These are phyloP conservation scores for Natrix natrix DNA, from an alignment of 2,797 vertebrate genomes.

Conservation along the genomic window DNA sequence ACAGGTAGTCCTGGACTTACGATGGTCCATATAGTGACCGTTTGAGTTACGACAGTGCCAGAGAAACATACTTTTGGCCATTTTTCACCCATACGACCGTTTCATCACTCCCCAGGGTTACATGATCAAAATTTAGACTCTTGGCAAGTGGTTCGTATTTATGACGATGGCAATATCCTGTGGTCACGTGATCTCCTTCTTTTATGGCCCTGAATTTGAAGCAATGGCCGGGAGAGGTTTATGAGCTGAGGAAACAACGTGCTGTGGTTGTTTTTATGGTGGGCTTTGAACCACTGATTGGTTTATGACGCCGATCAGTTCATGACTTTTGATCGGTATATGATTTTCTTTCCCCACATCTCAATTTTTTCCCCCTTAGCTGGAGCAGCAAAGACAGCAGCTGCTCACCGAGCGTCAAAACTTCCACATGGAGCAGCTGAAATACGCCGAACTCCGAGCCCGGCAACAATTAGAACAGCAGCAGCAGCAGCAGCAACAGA, in stretches of 20 bases:
- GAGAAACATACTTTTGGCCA: no score
- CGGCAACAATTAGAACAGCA: conserved; percentile 96
- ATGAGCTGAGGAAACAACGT: no score
- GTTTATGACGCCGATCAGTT: neutral
- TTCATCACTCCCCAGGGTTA: no score
- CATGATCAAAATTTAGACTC: no score
- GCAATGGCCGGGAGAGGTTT: neutral
- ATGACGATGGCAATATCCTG: no score
- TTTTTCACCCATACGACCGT: no score
- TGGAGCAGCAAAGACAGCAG: conserved; percentile 97
- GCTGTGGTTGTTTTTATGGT: neutral
- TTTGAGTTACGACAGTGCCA: no score
- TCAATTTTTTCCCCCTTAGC: conserved; percentile 58
- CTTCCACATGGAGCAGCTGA: conserved; percentile 99
- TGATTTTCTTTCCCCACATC: neutral
- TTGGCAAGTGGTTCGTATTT: no score
- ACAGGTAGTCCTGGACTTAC: no score
- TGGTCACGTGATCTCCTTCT: no score
- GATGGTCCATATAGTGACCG: no score
- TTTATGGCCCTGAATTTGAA: neutral
- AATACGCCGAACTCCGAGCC: conserved; percentile 91
- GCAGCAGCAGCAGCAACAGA: conserved; percentile 83
- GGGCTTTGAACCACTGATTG: neutral
- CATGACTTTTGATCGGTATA: no score
- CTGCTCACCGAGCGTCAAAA: conserved; percentile 94